Percentiles rank a stretch among this genome's conserved stretches.
These are phyloP conservation scores for Caenorhabditis imperialis DNA, from an alignment of 2,888 invertebrate genomes.

Conservation along the genomic window DNA sequence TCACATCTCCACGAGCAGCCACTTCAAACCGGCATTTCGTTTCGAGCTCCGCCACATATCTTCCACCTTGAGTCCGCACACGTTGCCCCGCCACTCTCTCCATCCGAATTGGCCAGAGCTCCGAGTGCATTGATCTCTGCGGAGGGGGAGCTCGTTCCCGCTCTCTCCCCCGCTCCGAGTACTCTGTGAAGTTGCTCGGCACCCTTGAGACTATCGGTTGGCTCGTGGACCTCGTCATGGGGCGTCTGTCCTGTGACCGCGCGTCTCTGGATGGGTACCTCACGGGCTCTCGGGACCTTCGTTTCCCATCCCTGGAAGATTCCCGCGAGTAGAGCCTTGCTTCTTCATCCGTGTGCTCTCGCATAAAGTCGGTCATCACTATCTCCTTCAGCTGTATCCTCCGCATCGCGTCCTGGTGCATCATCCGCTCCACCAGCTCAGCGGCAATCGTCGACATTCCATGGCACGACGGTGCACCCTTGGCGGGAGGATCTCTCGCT, in stretches of 20 bases:
- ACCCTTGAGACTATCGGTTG: constrained; percentile 13
- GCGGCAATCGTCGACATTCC: constrained; percentile 29
- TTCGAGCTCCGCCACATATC: constrained; percentile 47
- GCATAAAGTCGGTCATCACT: constrained; percentile 16
- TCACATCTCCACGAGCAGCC: constrained; percentile 11
- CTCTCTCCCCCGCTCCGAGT: constrained; percentile 15
- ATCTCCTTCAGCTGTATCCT: constrained; percentile 38
- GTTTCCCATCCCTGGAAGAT: constrained; percentile 12
- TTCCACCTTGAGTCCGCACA: constrained; percentile 37
- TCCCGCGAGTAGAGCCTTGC: constrained; percentile 14
- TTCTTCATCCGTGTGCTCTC: constrained; percentile 22
- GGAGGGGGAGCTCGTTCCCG: background rate
- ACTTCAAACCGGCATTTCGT: constrained; percentile 49
- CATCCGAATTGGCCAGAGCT: constrained; percentile 33
- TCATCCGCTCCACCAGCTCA: constrained; percentile 48
- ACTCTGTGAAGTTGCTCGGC: background rate
- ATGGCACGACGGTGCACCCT: constrained; percentile 12
- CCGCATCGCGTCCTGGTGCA: constrained; percentile 24
- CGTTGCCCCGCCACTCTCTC: constrained; percentile 38
- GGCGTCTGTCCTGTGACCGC: constrained; percentile 1
- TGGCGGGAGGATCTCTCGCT: constrained; percentile 46
- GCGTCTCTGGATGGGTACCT: constrained; percentile 12
- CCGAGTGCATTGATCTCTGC: background rate
- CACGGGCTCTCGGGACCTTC: constrained; percentile 12
- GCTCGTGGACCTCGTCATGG: constrained; percentile 9